Conservation (phyloP, 2,113 vertebrate species). For the Labeo rohita region DNA sequence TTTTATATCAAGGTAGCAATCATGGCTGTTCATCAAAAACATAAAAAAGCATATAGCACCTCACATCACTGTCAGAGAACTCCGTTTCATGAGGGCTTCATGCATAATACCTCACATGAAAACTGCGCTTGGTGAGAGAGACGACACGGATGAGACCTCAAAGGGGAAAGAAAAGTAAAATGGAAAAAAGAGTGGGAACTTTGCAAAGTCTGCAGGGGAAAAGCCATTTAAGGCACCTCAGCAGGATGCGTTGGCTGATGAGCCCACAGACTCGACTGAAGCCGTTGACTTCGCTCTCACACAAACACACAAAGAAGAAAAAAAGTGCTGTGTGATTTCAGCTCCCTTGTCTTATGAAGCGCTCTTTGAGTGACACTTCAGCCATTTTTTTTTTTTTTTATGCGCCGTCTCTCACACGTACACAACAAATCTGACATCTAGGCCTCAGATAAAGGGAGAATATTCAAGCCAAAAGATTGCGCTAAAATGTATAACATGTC, state of each 20-base stretch:
- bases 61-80: slow-evolving; percentile 46
- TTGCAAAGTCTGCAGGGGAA: slow-evolving; percentile 58
- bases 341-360: slow-evolving; percentile 33
- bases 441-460: slow-evolving; percentile 42
- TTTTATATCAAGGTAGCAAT: slow-evolving; percentile 59
- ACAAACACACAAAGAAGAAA: slow-evolving; percentile 33
- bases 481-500: slow-evolving; percentile 54
- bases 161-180: slow-evolving; percentile 39
- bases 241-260: slow-evolving; percentile 50
- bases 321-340: slow-evolving; percentile 30
- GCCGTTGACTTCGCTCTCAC: slow-evolving; percentile 38
- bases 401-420: slow-evolving; percentile 29
- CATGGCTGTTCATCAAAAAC: slow-evolving; percentile 48
- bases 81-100: slow-evolving; percentile 53
- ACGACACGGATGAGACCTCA: slow-evolving; percentile 44
- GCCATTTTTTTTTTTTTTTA: slow-evolving; percentile 38
- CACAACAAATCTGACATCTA: slow-evolving; percentile 50
- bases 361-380: slow-evolving; percentile 50
- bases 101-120: slow-evolving; percentile 48
- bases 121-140: slow-evolving; percentile 47
- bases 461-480: slow-evolving; percentile 55
- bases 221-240: slow-evolving; percentile 52
- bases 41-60: slow-evolving; percentile 45
- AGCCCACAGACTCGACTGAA: slow-evolving; percentile 54
- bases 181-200: slow-evolving; percentile 40